Evolutionary conservation across 2,113 vertebrate species (phyloP), one percentile per base, ranked within the genome.

Genomic region (Neotragus pygmaeus): DNA sequence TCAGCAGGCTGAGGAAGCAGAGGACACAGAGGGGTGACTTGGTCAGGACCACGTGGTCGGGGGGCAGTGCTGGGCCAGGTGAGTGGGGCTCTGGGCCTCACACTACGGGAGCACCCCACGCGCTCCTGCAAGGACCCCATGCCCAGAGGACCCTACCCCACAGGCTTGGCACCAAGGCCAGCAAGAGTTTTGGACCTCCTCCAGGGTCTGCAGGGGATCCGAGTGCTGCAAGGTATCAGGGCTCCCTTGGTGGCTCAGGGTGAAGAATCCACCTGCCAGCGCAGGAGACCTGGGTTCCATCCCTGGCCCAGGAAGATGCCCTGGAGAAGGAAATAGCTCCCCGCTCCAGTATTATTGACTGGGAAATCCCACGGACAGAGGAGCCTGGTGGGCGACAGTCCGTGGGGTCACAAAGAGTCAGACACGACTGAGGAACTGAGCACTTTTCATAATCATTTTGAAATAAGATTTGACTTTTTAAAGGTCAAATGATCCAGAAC

Each of bases 1-100:
- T 19, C 10, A 47, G 13, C 45, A 13, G 30, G 11, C 23, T 9
- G 1, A 62, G n/a, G 14, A 13, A 45, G 23, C 15, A 17, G 23
- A 7, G 11, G n/a, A 6, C 17, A 1, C 2, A 3, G n/a, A 80
- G 14, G 9, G 25, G 25, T 4, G 0, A 19, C 28, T 60, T 7
- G 5, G 9, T 15, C 75, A 28, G 47, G 86, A 10, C 1, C n/a
- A n/a, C n/a, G 0, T 0, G 0, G 11, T 3, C 0, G 7, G 33
- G 33, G 1, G 30, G 7, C 16, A 25, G 33, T 27, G 43, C 3
- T 8, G 30, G 7, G 27, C 30, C 43, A 7, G 43, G 43, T 1
- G 6, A 30, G 57, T 2, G 3, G 49, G 8, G 51, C 33, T 43
- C 43, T 43, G 43, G 43, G 4, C 43, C 43, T 43, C 43, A 43